Percentiles rank a stretch among this genome's conserved stretches.
Evolutionary conservation across 2,888 invertebrate genomes (phyloP).

Genomic region (Lycocerus yunnanus): DNA sequence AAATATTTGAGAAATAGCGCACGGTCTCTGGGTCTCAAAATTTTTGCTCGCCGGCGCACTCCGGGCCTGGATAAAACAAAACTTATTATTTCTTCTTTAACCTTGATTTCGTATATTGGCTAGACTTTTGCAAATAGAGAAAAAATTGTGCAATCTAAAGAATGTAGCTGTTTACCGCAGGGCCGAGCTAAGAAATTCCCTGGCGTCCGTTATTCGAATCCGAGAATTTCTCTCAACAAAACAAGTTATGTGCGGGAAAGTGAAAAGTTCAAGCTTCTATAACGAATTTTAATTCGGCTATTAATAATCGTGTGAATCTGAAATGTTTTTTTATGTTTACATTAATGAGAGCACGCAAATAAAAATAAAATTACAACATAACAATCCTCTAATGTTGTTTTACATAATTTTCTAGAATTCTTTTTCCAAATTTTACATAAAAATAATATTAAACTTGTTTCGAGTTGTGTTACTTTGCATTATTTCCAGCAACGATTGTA

Average conservation of each 20-base stretch:
- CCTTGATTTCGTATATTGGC: no score
- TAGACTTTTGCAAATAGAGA: no score
- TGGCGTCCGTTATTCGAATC: background rate
- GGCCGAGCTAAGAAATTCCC: no score
- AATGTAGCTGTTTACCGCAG: no score
- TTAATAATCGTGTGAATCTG: background rate
- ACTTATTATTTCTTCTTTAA: background rate
- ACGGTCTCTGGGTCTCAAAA: no score
- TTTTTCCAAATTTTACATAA: background rate
- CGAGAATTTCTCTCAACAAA: background rate
- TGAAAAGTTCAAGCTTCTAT: no score
- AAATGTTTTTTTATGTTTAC: background rate
- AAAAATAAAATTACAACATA: background rate
- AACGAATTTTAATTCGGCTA: background rate
- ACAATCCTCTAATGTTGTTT: background rate
- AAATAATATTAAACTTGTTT: background rate
- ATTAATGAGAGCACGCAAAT: background rate
- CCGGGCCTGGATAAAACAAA: no score
- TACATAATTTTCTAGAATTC: background rate
- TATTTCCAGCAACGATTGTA: background rate
- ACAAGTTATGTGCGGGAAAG: background rate
- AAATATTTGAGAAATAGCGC: no score
- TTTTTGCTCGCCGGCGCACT: no score
- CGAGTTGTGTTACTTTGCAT: background rate
- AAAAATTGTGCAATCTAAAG: no score